Percentiles rank a stretch among this genome's conserved stretches.
phyloP scores from a whole-genome alignment of 1,140 invertebrate species.

The Drosophila mauritiana region DNA sequence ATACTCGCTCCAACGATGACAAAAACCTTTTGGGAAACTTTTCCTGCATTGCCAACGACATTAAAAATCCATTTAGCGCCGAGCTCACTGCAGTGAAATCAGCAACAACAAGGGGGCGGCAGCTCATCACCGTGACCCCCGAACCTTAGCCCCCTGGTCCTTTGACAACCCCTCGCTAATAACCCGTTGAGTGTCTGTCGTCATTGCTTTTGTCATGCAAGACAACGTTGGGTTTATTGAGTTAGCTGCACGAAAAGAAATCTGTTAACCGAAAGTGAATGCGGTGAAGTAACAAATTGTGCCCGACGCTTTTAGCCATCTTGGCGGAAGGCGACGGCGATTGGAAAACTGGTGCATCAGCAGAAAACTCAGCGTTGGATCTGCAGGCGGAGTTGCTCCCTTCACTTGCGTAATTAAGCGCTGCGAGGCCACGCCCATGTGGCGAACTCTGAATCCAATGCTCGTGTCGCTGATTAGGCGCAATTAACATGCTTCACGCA shows the following conservation, averaged over 20 bases:
- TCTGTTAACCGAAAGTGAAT: constrained; percentile 61
- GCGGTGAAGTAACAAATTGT: constrained; percentile 54
- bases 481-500: constrained; percentile 78
- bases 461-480: constrained; percentile 64
- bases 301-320: constrained; percentile 24
- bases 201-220: constrained; percentile 65
- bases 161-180: constrained; percentile 54
- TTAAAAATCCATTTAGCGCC: constrained; percentile 81
- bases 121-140: constrained; percentile 38
- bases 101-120: constrained; percentile 8
- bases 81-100: constrained; percentile 57
- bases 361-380: constrained; percentile 14
- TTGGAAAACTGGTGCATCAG: constrained; percentile 4
- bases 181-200: constrained; percentile 77
- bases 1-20: constrained; percentile 50
- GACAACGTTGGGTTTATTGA: constrained; percentile 61
- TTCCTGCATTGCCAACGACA: constrained; percentile 75
- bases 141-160: neutral
- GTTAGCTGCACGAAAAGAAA: constrained; percentile 71
- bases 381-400: neutral
- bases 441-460: constrained; percentile 14
- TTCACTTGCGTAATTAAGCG: constrained; percentile 67
- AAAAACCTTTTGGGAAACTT: constrained; percentile 69
- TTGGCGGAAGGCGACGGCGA: constrained; percentile 17
- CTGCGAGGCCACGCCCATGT: constrained; percentile 51